Percentiles rank a stretch among this genome's conserved stretches.
Conservation (phyloP, 2,888 invertebrate species). For the Eulithis prunata region DNA sequence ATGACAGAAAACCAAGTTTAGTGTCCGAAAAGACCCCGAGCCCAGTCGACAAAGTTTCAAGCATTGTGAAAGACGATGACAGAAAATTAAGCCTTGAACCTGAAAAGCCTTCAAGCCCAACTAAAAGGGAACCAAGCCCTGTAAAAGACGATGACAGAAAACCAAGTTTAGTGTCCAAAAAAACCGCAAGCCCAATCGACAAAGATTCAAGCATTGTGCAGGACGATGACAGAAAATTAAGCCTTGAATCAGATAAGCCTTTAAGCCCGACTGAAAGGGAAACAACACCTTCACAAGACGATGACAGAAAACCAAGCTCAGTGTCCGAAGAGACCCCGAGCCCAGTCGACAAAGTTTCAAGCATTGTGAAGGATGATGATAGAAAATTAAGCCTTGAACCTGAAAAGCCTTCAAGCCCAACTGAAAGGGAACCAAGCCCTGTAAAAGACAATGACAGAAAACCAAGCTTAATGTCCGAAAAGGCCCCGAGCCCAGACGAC, state of each 20-base stretch:
- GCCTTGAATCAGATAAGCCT: conserved; percentile 19
- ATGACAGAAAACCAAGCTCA: conserved; percentile 5
- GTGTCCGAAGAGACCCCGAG: neutral
- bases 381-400: conserved; percentile 18
- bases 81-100: conserved; percentile 19
- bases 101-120: conserved; percentile 13
- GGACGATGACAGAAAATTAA: conserved; percentile 15
- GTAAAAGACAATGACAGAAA: conserved; percentile 16
- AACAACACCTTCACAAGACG: neutral
- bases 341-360: conserved; percentile 3
- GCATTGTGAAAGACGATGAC: conserved; percentile 1
- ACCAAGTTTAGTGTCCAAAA: conserved; percentile 7
- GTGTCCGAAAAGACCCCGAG: neutral
- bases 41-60: conserved; percentile 7
- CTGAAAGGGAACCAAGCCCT: conserved; percentile 1
- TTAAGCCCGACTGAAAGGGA: conserved; percentile 24
- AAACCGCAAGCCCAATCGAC: conserved; percentile 10
- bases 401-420: neutral
- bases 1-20: conserved; percentile 5
- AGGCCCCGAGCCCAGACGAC: neutral
- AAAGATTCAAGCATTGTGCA: conserved; percentile 28
- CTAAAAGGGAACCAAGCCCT: no score
- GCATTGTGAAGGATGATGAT: conserved; percentile 9
- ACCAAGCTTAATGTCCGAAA: conserved; percentile 16
- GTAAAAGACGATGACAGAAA: conserved; percentile 4